These are phyloP conservation scores for Peucedramus taeniatus DNA, from an alignment of 2,113 vertebrate species.

Conservation along the genomic window DNA sequence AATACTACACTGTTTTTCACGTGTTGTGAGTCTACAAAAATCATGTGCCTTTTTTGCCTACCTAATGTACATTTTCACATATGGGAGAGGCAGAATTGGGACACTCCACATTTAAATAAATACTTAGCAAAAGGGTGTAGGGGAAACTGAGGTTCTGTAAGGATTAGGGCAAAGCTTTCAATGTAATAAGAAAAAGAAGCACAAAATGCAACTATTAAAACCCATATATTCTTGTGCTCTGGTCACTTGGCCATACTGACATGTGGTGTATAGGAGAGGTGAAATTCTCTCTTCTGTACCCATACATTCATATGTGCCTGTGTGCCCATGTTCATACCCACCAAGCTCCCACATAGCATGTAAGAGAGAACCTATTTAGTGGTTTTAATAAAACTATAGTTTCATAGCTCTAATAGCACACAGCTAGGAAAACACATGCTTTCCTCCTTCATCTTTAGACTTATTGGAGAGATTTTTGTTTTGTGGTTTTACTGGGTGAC, in stretches of 20 bases:
- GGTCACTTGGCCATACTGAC: background rate
- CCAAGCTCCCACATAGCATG: background rate
- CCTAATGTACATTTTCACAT: background rate
- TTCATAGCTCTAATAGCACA: background rate
- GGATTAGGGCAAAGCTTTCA: background rate
- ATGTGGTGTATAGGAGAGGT: background rate
- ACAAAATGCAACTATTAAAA: background rate
- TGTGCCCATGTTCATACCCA: background rate
- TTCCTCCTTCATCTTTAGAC: constrained; percentile 1
- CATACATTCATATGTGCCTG: background rate
- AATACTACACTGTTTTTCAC: background rate
- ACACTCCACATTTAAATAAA: background rate
- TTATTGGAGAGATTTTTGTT: constrained; percentile 24
- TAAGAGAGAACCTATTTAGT: background rate
- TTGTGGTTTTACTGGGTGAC: constrained; percentile 45
- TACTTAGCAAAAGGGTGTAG: background rate
- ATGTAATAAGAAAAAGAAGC: background rate
- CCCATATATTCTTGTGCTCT: background rate
- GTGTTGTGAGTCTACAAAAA: background rate
- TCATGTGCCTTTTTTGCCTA: background rate
- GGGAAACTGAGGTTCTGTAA: background rate
- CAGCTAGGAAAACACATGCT: background rate
- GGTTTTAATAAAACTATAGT: constrained; percentile 30
- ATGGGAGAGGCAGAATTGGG: background rate
- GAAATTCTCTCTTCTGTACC: background rate